Base-by-base conservation (phyloP, 2,113 vertebrate species). In the Cebidichthys violaceus region DNA sequence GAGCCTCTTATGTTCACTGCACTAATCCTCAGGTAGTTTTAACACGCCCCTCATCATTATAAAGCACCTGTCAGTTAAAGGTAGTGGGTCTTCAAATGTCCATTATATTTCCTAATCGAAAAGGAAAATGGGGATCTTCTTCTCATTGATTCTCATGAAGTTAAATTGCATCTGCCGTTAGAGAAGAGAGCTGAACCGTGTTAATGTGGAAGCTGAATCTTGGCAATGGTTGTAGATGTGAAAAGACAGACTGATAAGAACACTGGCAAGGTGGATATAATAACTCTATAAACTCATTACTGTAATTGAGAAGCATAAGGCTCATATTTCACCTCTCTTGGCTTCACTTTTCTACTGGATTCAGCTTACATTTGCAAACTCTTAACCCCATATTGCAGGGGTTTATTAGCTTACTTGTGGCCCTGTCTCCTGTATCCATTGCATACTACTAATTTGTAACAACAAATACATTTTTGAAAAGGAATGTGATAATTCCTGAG, bases 301-400 rank as follows among this genome's bases (percentile, higher is more conserved):
- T 77, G 13, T 52, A 31, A 72, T 24, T 47, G 62, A 67, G 47
- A 57, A 31, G 45, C 45, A n/a, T n/a, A 22, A 29, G 13, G 54
- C 31, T 85, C 60, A 62, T 29, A 35, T 73, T 82, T 66, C 64
- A 62, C 27, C 22, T 69, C 69, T 70, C 35, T 70, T 24, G 57
- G 9, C 41, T 59, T 71, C 27, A 18, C 71, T 75, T 60, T 75
- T 39, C 72, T 13, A 11, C 18, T 39, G 41, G 55, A 70, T 54
- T 72, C 35, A 67, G 18, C 4, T 81, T 72, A 69, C 41, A 47
- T 55, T 27, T 52, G 20, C 31, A 68, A 76, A 83, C 59, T 64
- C n/a, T 79, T 52, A 35, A 71, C 31, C 29, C 52, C 15, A 22
- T 10, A 35, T 9, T 39, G 2, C n/a, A 8, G 2, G 6, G 0